Evolutionary conservation across 1,140 invertebrate genomes (phyloP).

Genomic region (Medauroidea extradentata): DNA sequence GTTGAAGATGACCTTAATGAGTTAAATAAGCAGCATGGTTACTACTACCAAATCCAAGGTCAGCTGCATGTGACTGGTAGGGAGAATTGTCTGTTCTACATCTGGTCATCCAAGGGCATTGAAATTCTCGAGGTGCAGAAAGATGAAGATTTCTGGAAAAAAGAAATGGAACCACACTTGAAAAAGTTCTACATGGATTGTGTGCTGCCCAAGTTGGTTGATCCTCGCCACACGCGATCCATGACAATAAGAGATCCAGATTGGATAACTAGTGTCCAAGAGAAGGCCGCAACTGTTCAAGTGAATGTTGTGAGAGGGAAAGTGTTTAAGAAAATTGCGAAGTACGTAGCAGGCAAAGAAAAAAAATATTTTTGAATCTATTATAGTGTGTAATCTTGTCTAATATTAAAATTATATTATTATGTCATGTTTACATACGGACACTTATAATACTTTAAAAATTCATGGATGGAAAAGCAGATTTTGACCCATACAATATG

Average conservation of each 20-base stretch:
- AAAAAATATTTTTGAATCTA: too few species aligned
- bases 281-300: too few species aligned
- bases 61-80: slow-evolving; percentile 21
- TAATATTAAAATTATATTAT: too few species aligned
- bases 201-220: slow-evolving; percentile 35
- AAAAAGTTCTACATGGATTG: slow-evolving; percentile 30
- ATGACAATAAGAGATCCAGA: slow-evolving; percentile 30
- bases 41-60: slow-evolving; percentile 39
- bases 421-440: too few species aligned
- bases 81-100: slow-evolving; percentile 7
- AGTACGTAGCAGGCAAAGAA: too few species aligned
- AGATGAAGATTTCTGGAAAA: slow-evolving; percentile 26
- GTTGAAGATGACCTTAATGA: too few species aligned
- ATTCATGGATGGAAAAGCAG: too few species aligned
- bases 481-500: too few species aligned
- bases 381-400: too few species aligned
- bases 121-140: slow-evolving; percentile 13
- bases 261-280: slow-evolving; percentile 11
- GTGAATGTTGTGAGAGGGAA: too few species aligned
- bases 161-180: slow-evolving; percentile 22
- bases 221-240: slow-evolving; percentile 27
- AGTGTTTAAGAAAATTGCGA: too few species aligned
- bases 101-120: slow-evolving; percentile 22
- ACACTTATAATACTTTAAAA: too few species aligned
- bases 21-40: slow-evolving; percentile 36